Conservation (phyloP, 1,140 invertebrate genomes). For the Drosophila kepulauana region DNA sequence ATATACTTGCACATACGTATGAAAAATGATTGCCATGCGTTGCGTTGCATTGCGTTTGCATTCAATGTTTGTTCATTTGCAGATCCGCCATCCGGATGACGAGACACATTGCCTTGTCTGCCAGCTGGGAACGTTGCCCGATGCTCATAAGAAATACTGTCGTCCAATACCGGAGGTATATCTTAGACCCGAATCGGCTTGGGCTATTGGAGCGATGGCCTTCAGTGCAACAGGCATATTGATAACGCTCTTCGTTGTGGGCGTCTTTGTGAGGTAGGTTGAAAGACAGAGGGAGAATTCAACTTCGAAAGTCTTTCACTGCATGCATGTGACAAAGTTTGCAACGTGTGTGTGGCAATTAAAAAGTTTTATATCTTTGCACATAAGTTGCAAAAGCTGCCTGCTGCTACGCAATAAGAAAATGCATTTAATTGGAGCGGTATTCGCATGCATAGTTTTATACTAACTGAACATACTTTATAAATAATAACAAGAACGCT, state of each 20-base stretch:
- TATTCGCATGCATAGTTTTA: not conserved
- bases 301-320: not conserved
- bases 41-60: not conserved
- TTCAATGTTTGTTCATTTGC: constrained; percentile 41
- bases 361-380: constrained; percentile 58
- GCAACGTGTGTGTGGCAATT: constrained; percentile 49
- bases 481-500: not conserved
- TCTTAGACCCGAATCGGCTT: constrained; percentile 91
- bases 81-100: constrained; percentile 92
- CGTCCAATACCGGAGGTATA: constrained; percentile 93
- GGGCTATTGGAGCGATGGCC: constrained; percentile 95
- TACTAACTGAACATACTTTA: not conserved
- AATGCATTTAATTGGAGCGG: constrained; percentile 39
- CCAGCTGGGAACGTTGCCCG: constrained; percentile 92
- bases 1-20: not conserved
- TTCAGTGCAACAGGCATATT: constrained; percentile 92
- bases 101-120: constrained; percentile 94
- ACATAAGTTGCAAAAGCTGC: not conserved
- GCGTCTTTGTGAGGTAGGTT: constrained; percentile 87
- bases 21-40: not conserved
- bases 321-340: not conserved
- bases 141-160: constrained; percentile 90
- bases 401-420: not conserved
- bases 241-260: constrained; percentile 89
- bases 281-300: not conserved